phyloP scores from a whole-genome alignment of 2,113 vertebrate genomes.

The Etheostoma spectabile region DNA sequence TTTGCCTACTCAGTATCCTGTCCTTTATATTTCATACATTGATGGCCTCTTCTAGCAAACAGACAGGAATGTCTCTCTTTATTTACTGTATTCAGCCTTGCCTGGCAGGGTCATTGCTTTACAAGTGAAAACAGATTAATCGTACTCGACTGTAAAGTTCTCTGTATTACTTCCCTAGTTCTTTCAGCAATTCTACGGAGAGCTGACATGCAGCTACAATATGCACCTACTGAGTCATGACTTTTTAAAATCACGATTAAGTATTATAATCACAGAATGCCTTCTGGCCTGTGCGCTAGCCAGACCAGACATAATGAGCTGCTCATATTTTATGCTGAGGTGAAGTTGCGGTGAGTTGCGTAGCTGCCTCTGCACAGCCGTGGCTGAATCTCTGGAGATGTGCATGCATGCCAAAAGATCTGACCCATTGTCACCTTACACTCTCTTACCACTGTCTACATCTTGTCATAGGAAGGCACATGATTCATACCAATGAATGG shows the following conservation, averaged over 20 bases:
- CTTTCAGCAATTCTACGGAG: slow-evolving; percentile 10
- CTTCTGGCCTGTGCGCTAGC: slow-evolving; percentile 45
- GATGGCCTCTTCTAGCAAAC: slow-evolving; percentile 58
- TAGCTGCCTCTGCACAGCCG: not conserved
- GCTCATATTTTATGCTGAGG: slow-evolving; percentile 56
- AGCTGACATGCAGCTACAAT: slow-evolving; percentile 31
- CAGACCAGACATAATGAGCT: slow-evolving; percentile 54
- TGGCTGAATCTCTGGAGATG: slow-evolving; percentile 33
- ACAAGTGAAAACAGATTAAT: slow-evolving; percentile 47
- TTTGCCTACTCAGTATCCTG: slow-evolving; percentile 61
- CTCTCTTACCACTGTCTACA: slow-evolving; percentile 41
- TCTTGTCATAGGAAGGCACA: slow-evolving; percentile 28
- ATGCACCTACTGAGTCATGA: slow-evolving; percentile 50
- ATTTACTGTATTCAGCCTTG: slow-evolving; percentile 27
- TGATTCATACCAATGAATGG: slow-evolving; percentile 38
- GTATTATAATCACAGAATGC: slow-evolving; percentile 60
- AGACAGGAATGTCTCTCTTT: slow-evolving; percentile 35
- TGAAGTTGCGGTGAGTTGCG: slow-evolving; percentile 26
- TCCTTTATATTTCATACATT: slow-evolving; percentile 59
- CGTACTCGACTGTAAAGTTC: slow-evolving; percentile 6
- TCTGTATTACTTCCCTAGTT: slow-evolving; percentile 33
- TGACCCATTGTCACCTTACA: slow-evolving; percentile 51
- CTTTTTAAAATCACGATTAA: slow-evolving; percentile 59
- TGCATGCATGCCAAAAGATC: slow-evolving; percentile 39
- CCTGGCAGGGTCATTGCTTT: slow-evolving; percentile 37